Evolutionary conservation across 2,797 vertebrate genomes (phyloP), one percentile per base, ranked within the genome.

Genomic region (Pseudomugil gertrudae): DNA sequence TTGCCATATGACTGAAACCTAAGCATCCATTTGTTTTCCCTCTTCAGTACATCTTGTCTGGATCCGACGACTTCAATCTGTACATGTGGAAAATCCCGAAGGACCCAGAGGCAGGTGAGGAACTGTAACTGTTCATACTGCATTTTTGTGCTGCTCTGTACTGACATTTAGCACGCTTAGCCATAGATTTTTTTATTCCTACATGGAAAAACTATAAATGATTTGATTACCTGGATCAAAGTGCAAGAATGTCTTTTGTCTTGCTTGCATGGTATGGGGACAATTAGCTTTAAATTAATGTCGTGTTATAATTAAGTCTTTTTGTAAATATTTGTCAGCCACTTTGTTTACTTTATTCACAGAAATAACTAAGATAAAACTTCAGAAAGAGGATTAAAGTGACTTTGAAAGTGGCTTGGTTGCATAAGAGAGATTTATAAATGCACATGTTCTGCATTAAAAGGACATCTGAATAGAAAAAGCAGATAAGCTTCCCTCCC

Each of bases 41-140:
- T 43, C 65, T 50, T 47, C 92, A 99, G 98, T 99, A 98, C 84
- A 98, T 99, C 88, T 92, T 99, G 80, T 99, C 98, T 48, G 98
- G 98, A 40, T 99, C 98, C 9, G 98, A 99, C 76, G 98, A 99
- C 91, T 99, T 99, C 92, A 99, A 99, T 88, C 95, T 99, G 63
- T 99, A 99, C 87, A 99, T 99, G 98, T 99, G 98, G 98, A 97
- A 94, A 89, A 99, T 99, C 84, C 98, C 98, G 36, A 96, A 95
- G 72, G 95, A 97, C 81, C 97, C 98, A 38, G 97, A 97, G 93
- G 95, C 96, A 90, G 97, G 98, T 98, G 84, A 90, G 95, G 70
- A 48, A 54, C 21, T 35, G 30, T n/a, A 4, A 29, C 50, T 33
- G 53, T 69, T 66, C 58, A 0, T 15, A 4, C 57, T 53, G 30